Evolutionary conservation across 2,113 vertebrate genomes (phyloP).

Genomic region (Axis porcinus): DNA sequence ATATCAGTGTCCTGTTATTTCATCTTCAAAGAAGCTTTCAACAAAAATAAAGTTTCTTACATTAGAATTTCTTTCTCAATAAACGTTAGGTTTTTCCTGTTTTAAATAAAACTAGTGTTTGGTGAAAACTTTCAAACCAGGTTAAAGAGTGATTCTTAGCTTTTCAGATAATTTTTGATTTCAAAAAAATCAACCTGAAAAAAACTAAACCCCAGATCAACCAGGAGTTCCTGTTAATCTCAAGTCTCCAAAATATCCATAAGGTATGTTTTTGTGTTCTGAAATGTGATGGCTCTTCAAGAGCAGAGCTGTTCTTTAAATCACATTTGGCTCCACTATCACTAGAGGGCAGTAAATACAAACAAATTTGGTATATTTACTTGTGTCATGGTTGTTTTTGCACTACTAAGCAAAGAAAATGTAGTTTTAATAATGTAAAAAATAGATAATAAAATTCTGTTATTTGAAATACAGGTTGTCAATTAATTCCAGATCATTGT

Average conservation of each 20-base stretch:
- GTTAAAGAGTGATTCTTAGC: background rate
- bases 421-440: background rate
- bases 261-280: background rate
- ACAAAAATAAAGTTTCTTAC: background rate
- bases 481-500: background rate
- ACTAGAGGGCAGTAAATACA: slow-evolving; percentile 82
- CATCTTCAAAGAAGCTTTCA: background rate
- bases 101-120: background rate
- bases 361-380: slow-evolving; percentile 43
- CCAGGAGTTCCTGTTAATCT: background rate
- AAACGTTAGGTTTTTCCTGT: background rate
- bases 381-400: background rate
- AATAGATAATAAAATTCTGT: background rate
- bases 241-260: background rate
- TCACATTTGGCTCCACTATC: slow-evolving; percentile 32
- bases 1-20: background rate
- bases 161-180: background rate
- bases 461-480: background rate
- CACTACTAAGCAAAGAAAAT: background rate
- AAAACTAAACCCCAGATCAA: background rate
- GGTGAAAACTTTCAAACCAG: background rate
- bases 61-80: background rate
- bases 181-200: background rate
- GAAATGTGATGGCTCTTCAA: background rate
- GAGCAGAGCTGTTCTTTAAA: background rate